Evolutionary conservation across 2,888 invertebrate species (phyloP).

Genomic region (Polylopha cassiicola): DNA sequence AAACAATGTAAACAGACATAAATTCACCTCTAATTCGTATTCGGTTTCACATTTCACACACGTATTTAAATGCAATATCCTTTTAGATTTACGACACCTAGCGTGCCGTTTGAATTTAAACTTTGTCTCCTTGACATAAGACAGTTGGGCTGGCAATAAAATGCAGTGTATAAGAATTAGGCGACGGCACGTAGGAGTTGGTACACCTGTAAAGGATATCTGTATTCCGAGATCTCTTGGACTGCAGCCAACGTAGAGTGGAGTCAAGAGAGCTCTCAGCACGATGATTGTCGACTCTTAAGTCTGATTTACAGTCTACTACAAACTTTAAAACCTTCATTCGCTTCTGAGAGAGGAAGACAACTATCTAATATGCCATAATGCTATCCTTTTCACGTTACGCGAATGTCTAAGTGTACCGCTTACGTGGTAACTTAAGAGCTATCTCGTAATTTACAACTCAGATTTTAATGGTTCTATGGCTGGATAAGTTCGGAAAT

Average conservation of each 20-base stretch:
- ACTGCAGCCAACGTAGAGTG: constrained; percentile 13
- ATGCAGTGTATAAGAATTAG: constrained; percentile 1
- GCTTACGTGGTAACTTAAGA: constrained; percentile 2
- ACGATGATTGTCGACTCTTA: constrained; percentile 3
- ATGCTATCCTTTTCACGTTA: no score
- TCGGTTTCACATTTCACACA: not conserved
- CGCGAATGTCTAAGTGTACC: no score
- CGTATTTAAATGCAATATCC: not conserved
- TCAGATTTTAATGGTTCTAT: constrained; percentile 1
- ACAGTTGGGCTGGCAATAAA: not conserved
- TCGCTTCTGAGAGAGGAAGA: no score
- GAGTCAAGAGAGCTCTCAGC: not conserved
- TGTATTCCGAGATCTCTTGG: constrained; percentile 18
- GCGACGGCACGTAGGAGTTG: constrained; percentile 2
- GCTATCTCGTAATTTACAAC: constrained; percentile 13
- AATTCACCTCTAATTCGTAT: not conserved
- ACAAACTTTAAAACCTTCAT: no score
- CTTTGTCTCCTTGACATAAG: not conserved
- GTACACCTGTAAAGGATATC: constrained; percentile 18
- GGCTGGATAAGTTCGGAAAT: constrained; percentile 1
- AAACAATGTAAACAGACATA: not conserved
- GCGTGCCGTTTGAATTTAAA: not conserved
- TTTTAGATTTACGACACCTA: no score
- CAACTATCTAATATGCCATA: no score
- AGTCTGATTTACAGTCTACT: constrained; percentile 10